A percentile compares a stretch with the other conserved stretches of the same genome.
Evolutionary conservation across 2,797 vertebrate species (phyloP).

Genomic region (Carduelis carduelis): DNA sequence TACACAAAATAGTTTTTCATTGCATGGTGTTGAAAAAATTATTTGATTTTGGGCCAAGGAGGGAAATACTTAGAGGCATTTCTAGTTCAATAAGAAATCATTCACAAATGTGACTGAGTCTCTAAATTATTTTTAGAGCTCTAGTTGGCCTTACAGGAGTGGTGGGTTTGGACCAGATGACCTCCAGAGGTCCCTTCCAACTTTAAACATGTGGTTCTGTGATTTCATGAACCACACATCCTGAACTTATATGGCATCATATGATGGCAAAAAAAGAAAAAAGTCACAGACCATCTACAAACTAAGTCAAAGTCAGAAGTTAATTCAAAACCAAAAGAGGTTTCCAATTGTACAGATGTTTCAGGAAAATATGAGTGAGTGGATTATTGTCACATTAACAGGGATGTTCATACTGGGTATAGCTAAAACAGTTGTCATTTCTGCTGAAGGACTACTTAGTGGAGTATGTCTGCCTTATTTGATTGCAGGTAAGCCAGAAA

Average conservation of each 20-base stretch:
- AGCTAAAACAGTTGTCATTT: not conserved
- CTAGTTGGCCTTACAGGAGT: not conserved
- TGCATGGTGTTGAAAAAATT: not conserved
- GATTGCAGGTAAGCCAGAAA: not conserved
- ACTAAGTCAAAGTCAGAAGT: not conserved
- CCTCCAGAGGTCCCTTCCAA: not conserved
- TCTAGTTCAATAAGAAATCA: not conserved
- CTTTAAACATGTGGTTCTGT: not conserved
- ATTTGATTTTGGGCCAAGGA: not conserved
- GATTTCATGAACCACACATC: not conserved
- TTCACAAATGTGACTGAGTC: not conserved
- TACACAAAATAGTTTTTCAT: not conserved
- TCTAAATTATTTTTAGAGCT: not conserved
- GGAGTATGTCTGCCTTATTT: not conserved
- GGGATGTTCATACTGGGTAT: not conserved
- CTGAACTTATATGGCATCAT: not conserved
- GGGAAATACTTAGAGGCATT: not conserved
- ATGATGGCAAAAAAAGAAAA: not conserved
- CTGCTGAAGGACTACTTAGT: not conserved
- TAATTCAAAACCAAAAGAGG: not conserved
- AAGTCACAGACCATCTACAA: not conserved
- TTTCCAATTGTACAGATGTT: not conserved
- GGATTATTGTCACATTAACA: not conserved
- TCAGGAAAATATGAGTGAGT: constrained; percentile 6
- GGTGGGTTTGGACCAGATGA: not conserved